Evolutionary conservation across 2,113 vertebrate genomes (phyloP).

Genomic region (Thalassarche chlororhynchos): DNA sequence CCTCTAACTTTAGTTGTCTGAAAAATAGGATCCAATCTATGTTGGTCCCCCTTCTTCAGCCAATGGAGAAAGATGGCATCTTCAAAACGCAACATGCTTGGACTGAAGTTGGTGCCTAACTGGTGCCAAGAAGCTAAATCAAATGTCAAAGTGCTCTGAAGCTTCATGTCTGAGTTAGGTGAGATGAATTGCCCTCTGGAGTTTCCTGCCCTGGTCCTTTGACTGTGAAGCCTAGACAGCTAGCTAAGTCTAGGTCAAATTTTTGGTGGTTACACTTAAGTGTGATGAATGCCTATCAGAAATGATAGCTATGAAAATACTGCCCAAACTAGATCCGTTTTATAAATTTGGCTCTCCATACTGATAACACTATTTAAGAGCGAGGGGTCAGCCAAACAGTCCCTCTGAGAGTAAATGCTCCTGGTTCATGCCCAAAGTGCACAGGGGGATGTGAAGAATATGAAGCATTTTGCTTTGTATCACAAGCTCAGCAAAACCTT

Average conservation of each 20-base stretch:
- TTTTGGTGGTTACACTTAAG: neutral
- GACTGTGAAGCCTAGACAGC: neutral
- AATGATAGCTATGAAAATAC: neutral
- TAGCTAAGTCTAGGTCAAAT: neutral
- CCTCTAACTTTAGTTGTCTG: neutral
- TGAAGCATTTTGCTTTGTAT: neutral
- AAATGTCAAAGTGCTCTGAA: neutral
- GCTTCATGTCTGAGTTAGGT: neutral
- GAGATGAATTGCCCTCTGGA: neutral
- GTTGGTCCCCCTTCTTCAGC: neutral
- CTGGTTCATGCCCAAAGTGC: neutral
- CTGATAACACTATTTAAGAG: neutral
- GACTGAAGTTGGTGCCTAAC: neutral
- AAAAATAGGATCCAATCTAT: neutral
- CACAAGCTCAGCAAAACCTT: neutral
- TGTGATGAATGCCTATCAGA: neutral
- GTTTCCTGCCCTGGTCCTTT: neutral
- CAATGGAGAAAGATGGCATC: neutral
- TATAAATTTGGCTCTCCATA: neutral
- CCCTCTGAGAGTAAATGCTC: neutral
- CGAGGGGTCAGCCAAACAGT: neutral
- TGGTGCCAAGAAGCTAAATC: neutral
- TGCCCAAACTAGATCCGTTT: neutral
- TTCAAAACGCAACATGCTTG: neutral
- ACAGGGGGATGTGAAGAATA: neutral